Percentiles rank a stretch among this genome's conserved stretches.
Conservation (phyloP, 2,113 vertebrate genomes). For the Hypocryptadius cinnamomeus region DNA sequence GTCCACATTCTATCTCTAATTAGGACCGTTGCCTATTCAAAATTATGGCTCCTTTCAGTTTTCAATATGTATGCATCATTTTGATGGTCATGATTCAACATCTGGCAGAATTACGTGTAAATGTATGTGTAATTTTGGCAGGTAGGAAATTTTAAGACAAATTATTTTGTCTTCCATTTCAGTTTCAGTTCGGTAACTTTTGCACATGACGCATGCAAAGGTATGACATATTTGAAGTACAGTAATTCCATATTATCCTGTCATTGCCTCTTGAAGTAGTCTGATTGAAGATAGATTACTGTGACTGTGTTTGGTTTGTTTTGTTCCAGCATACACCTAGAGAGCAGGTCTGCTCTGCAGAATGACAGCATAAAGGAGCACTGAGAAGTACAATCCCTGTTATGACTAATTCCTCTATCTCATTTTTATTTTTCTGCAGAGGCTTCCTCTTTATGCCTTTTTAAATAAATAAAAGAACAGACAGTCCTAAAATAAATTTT, state of each 20-base stretch:
- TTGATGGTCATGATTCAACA: background rate
- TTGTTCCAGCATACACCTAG: background rate
- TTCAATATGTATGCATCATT: background rate
- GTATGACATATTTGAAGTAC: background rate
- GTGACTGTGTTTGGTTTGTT: background rate
- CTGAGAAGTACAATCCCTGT: background rate
- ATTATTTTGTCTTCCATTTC: background rate
- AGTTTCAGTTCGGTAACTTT: background rate
- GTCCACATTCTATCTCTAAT: background rate
- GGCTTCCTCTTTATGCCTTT: background rate
- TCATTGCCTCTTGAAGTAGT: background rate
- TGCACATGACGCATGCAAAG: background rate
- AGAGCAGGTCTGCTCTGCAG: background rate
- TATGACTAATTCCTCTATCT: background rate
- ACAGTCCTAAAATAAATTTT: background rate
- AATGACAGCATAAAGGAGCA: background rate
- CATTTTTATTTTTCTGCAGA: background rate
- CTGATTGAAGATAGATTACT: background rate
- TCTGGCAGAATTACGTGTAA: background rate
- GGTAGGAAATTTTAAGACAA: background rate
- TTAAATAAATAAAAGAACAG: background rate
- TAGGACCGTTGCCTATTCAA: background rate
- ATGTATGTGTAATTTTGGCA: background rate
- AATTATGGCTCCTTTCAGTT: background rate
- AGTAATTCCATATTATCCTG: background rate